Percentiles rank a stretch among this genome's conserved stretches.
These are phyloP conservation scores for Peribatodes rhomboidaria DNA, from an alignment of 2,888 invertebrate genomes.

Conservation along the genomic window DNA sequence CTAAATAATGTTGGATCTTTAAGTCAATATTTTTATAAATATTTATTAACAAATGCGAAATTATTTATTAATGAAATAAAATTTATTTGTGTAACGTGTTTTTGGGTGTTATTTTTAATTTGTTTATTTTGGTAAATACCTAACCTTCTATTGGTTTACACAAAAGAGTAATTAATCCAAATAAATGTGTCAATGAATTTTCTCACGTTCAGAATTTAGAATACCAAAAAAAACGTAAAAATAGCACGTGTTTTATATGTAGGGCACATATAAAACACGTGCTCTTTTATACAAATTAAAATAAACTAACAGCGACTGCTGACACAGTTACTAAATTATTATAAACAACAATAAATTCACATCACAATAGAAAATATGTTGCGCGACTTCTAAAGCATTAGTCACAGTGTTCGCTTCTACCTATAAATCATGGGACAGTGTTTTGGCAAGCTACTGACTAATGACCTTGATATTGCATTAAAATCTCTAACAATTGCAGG, in stretches of 20 bases:
- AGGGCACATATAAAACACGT: too few species aligned
- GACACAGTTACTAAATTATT: slow-evolving; percentile 59
- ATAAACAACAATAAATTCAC: slow-evolving; percentile 52
- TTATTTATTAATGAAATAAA: not conserved
- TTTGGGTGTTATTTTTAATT: too few species aligned
- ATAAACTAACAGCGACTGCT: slow-evolving; percentile 35
- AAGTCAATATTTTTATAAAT: not conserved
- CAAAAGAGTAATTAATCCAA: too few species aligned
- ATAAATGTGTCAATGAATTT: too few species aligned
- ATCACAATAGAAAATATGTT: slow-evolving; percentile 58
- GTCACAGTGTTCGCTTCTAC: slow-evolving; percentile 40
- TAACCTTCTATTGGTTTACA: too few species aligned
- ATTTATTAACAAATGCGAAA: too few species aligned
- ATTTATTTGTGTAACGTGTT: too few species aligned
- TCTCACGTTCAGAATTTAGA: too few species aligned
- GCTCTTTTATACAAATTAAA: slow-evolving; percentile 32
- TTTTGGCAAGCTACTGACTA: slow-evolving; percentile 65
- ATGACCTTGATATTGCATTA: slow-evolving; percentile 67
- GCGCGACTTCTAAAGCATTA: slow-evolving; percentile 48
- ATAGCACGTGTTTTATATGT: too few species aligned
- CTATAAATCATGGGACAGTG: slow-evolving; percentile 61
- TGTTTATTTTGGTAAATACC: too few species aligned
- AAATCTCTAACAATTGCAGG: slow-evolving; percentile 62
- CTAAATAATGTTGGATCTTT: not conserved
- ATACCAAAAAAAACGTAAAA: not conserved